Base-by-base conservation (phyloP, 2,113 vertebrate species). In the Stegostoma tigrinum region DNA sequence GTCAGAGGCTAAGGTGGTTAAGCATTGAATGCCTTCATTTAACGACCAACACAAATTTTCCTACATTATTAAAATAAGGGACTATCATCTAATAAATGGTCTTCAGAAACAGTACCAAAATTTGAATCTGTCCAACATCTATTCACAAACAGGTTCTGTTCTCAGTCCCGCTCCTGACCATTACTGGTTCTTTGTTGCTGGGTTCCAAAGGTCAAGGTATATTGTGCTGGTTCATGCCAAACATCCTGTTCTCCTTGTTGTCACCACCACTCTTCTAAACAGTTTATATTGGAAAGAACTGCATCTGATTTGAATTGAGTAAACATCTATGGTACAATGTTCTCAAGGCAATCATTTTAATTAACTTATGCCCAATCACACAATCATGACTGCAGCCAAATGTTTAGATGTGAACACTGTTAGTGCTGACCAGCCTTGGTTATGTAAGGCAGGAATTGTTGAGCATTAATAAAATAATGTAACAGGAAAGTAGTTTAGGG, bases 201-300 rank as follows among this genome's bases (percentile, higher is more conserved):
- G 45, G 42, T 48, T 45, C 42, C 42, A 95, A 52, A 72, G 68
- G 45, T 52, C 68, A 95, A 95, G 67, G 68, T 72, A 72, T 95
- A 72, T 72, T 17, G 27, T 42, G 45, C 70, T 5, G 52, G 23
- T 52, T 45, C 66, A 45, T 72, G 94, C 68, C 68, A 52, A 95
- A 30, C 38, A 95, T 95, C 68, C 67, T 75, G 67, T 72, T 90
- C 27, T 61, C 52, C 34, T 95, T 75, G 68, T 52, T n/a, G 42
- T 52, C 27, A 72, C 24, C 67, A 95, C 24, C 42, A 94, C 94
- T 27, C 72, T 95, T 72, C 93, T 95, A 72, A 95, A 45, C 66
- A 6, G 94, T 75, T 68, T 45, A 72, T 70, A 95, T 75, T 95
- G 68, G 42, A 72, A 70, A 27, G 38, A 14, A 91, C 15, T 55